phyloP scores from a whole-genome alignment of 2,797 vertebrate species.

The Petrocephalus schoutedeni region DNA sequence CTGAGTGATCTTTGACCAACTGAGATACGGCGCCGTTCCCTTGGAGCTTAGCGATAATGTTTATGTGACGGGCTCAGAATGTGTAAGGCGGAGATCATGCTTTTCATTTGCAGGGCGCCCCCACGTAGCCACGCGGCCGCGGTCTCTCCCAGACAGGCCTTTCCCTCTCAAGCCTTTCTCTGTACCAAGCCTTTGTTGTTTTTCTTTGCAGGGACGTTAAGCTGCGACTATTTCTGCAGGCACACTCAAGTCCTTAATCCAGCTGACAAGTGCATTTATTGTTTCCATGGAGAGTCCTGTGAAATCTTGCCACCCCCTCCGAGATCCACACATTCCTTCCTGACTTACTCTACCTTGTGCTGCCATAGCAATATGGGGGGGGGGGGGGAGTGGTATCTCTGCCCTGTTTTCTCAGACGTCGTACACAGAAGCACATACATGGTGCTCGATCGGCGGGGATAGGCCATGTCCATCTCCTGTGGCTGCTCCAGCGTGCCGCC shows the following conservation, averaged over 20 bases:
- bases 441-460: neutral
- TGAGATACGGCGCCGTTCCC: neutral
- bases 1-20: slow-evolving; percentile 44
- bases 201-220: neutral
- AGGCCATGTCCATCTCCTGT: neutral
- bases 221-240: neutral
- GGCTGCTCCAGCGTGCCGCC: neutral
- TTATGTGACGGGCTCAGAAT: neutral
- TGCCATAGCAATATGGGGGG: neutral
- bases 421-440: neutral
- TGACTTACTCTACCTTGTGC: neutral
- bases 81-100: neutral
- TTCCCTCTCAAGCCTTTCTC: neutral
- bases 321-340: neutral
- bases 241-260: neutral
- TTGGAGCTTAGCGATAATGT: neutral
- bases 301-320: neutral
- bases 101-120: neutral
- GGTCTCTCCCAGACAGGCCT: neutral
- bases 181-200: neutral
- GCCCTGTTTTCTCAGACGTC: neutral
- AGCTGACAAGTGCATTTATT: neutral
- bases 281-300: neutral
- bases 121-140: neutral
- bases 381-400: neutral